Evolutionary conservation across 2,113 vertebrate species (phyloP).

Genomic region (Tretioscincus oriximinensis): DNA sequence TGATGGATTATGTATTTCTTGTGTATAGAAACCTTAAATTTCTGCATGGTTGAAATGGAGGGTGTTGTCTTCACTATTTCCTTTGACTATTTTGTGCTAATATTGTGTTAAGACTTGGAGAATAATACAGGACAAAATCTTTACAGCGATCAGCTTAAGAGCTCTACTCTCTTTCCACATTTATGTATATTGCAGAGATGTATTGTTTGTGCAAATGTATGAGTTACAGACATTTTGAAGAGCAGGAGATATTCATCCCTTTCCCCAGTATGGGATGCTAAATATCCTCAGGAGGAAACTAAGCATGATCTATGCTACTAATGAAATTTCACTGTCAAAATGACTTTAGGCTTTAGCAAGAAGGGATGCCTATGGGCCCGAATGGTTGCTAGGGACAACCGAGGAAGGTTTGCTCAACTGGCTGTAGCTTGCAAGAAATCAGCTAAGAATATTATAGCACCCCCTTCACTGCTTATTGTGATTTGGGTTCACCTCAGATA

Average conservation of each 20-base stretch:
- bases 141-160: background rate
- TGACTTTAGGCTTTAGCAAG: background rate
- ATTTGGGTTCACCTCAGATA: no score
- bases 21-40: no score
- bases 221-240: background rate
- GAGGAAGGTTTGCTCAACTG: background rate
- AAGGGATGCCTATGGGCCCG: background rate
- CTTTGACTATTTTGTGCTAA: no score
- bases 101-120: no score
- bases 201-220: background rate
- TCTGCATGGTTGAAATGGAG: no score
- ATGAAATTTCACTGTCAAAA: conserved; percentile 1
- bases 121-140: background rate
- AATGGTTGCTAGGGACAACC: background rate
- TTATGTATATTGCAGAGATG: background rate
- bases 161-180: background rate
- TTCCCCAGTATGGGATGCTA: background rate
- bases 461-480: background rate
- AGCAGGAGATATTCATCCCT: background rate
- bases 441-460: background rate
- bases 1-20: no score
- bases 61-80: no score
- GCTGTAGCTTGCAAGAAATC: background rate
- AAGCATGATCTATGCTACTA: background rate
- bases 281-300: conserved; percentile 8